Evolutionary conservation across 92 coral and sea anemone genomes (phyloP).

Genomic region (Paragorgia papillata): DNA sequence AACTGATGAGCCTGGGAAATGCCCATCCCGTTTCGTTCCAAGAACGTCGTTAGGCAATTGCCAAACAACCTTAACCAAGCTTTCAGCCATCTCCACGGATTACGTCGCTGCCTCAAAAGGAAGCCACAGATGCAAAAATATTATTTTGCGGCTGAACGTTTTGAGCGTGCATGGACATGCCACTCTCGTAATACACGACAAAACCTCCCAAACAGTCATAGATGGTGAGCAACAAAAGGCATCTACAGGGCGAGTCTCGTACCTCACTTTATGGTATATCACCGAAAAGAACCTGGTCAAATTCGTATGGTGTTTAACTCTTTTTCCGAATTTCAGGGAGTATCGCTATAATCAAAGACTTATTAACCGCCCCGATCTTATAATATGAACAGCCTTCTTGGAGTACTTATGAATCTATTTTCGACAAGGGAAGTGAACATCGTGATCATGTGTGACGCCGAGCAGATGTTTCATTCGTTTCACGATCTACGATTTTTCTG

Average conservation of each 20-base stretch:
- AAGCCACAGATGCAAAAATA: no score
- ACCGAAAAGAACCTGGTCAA: neutral
- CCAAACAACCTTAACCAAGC: no score
- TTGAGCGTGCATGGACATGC: no score
- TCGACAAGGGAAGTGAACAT: neutral
- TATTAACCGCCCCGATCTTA: neutral
- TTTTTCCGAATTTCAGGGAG: neutral
- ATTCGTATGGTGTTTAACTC: neutral
- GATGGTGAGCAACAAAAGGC: no score
- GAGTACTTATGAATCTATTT: neutral
- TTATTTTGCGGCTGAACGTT: no score
- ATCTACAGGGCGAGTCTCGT: no score
- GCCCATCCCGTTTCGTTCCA: constrained; percentile 49
- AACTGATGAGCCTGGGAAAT: constrained; percentile 49
- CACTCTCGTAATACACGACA: no score
- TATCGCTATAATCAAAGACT: neutral
- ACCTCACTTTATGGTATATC: neutral
- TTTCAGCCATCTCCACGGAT: no score
- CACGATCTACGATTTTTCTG: constrained; percentile 57
- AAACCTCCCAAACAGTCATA: no score
- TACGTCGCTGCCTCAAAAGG: no score
- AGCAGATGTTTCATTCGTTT: constrained; percentile 52
- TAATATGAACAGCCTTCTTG: neutral
- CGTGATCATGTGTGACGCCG: constrained; percentile 48
- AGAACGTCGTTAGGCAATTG: no score